phyloP scores from a whole-genome alignment of 2,888 invertebrate genomes.

The Amiota mariae region DNA sequence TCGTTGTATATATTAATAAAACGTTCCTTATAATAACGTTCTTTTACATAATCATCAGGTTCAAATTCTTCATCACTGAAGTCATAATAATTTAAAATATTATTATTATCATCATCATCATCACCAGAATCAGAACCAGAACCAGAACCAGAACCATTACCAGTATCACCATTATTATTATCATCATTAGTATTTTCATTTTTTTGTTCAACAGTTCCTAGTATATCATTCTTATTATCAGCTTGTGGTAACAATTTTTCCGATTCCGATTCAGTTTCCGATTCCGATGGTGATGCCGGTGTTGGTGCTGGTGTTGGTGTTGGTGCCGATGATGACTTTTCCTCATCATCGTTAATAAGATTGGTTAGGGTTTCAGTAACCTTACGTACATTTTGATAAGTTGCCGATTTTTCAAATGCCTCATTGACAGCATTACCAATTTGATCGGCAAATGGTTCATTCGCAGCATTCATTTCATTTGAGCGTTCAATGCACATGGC shows the following conservation, averaged over 20 bases:
- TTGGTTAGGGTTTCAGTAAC: constrained; percentile 55
- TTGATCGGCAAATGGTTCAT: constrained; percentile 52
- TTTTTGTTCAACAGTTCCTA: too few relatives aligned
- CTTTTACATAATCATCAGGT: too few relatives aligned
- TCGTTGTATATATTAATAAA: too few relatives aligned
- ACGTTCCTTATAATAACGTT: neutral
- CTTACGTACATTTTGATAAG: constrained; percentile 55
- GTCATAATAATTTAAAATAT: too few relatives aligned
- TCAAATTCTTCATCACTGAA: too few relatives aligned
- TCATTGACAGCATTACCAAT: constrained; percentile 55
- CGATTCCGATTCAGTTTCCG: neutral
- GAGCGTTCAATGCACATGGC: constrained; percentile 60
- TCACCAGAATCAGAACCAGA: too few relatives aligned
- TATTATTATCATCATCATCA: too few relatives aligned
- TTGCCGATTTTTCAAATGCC: constrained; percentile 53
- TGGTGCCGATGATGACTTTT: neutral
- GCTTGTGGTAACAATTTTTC: neutral
- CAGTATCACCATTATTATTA: too few relatives aligned
- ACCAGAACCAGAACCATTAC: too few relatives aligned
- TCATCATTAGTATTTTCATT: too few relatives aligned
- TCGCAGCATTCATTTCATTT: constrained; percentile 38
- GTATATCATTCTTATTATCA: neutral
- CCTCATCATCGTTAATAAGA: constrained; percentile 35
- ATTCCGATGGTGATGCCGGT: neutral
- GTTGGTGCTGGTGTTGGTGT: too few relatives aligned